These are phyloP conservation scores for Metaphire vulgaris DNA, from an alignment of 1,140 invertebrate genomes.

Conservation along the genomic window DNA sequence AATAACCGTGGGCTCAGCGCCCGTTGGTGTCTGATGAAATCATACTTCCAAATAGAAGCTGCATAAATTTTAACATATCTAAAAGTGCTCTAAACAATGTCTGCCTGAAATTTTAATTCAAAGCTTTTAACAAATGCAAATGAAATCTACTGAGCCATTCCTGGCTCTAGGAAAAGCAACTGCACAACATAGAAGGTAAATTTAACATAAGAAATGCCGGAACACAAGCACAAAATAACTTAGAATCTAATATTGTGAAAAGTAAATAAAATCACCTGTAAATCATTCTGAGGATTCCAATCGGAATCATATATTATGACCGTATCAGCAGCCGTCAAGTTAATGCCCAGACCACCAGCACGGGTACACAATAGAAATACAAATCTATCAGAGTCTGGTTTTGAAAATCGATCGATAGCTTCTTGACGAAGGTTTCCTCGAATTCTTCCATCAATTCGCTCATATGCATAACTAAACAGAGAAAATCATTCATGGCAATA, in stretches of 20 bases:
- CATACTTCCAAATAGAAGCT: too few relatives aligned
- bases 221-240: not conserved
- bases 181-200: too few relatives aligned
- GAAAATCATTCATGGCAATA: slow-evolving; percentile 6
- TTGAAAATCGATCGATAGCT: slow-evolving; percentile 87
- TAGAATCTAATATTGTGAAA: not conserved
- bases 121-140: too few relatives aligned
- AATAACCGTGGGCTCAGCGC: too few relatives aligned
- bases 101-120: too few relatives aligned
- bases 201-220: too few relatives aligned
- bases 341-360: slow-evolving; percentile 95
- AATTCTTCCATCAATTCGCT: slow-evolving; percentile 95
- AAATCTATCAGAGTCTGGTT: slow-evolving; percentile 86
- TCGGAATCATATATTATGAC: slow-evolving; percentile 99
- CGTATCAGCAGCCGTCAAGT: slow-evolving; percentile 96
- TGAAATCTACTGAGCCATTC: too few relatives aligned
- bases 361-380: slow-evolving; percentile 96
- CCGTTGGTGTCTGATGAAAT: too few relatives aligned
- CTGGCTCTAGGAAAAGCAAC: too few relatives aligned
- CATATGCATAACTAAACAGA: slow-evolving; percentile 75
- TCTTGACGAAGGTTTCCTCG: slow-evolving; percentile 94
- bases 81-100: too few relatives aligned
- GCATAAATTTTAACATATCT: too few relatives aligned
- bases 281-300: slow-evolving; percentile 99
- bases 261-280: too few relatives aligned